These are phyloP conservation scores for Eidolon dupreanum DNA, from an alignment of 2,797 vertebrate genomes.

Conservation along the genomic window DNA sequence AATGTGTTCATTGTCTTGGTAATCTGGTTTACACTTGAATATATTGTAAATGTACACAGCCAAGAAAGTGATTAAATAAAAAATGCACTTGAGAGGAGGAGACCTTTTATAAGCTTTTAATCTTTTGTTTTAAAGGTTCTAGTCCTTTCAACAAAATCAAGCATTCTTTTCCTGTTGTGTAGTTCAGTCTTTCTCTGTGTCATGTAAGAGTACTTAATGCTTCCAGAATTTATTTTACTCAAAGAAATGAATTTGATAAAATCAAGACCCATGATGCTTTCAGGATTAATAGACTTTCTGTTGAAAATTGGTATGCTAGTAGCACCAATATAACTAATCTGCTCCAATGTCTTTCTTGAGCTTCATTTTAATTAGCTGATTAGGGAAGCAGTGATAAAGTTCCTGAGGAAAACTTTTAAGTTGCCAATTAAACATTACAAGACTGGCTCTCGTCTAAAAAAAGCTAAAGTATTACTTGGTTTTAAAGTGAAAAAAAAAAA, in stretches of 20 bases:
- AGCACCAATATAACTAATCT: neutral
- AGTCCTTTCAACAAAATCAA: neutral
- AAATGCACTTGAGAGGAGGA: neutral
- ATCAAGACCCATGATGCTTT: neutral
- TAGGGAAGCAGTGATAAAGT: neutral
- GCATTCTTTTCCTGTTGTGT: neutral
- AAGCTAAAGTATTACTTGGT: slow-evolving; percentile 27
- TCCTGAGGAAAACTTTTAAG: neutral
- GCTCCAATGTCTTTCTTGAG: slow-evolving; percentile 15
- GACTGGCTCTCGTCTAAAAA: neutral
- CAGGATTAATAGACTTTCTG: slow-evolving; percentile 15
- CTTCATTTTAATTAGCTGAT: slow-evolving; percentile 28
- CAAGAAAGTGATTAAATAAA: slow-evolving; percentile 22
- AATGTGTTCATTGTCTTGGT: slow-evolving; percentile 37
- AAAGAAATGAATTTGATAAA: slow-evolving; percentile 44
- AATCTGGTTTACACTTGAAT: slow-evolving; percentile 19
- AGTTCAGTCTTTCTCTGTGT: neutral
- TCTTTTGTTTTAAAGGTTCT: slow-evolving; percentile 25
- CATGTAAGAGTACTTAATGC: neutral
- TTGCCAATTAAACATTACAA: neutral
- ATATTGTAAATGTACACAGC: neutral
- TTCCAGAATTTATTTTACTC: slow-evolving; percentile 22
- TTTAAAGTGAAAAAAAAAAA: slow-evolving; percentile 23
- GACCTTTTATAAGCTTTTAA: neutral
- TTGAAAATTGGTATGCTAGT: neutral